Base-by-base conservation (phyloP, 1,140 invertebrate genomes). In the Cydia pomonella region DNA sequence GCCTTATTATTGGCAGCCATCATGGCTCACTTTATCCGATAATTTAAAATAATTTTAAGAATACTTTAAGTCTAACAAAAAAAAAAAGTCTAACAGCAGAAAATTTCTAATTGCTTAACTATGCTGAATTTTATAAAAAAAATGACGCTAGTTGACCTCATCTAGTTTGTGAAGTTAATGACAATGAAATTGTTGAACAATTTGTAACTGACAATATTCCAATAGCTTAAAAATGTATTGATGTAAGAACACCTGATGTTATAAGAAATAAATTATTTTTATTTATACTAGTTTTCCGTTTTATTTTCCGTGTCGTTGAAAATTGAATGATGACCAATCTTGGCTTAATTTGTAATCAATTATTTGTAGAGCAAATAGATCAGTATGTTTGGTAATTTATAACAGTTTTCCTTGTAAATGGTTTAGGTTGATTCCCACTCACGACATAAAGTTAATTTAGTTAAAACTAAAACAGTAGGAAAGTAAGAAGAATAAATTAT, bases 1-100 rank as follows among this genome's bases (percentile, higher is more conserved):
- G 29, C 77, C 3, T 76, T 92, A 12, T 23, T 92, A 0, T 16
- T 87, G 2, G 73, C 79, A 25, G 84, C 86, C 12, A 23, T 87
- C 38, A 21, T 79, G 0, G 76, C 81, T 6, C 77, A 81, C 4
- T 33, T 81, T 2, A 5, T 80, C 13, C 75, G 74, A 69, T 83
- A 83, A 79, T 25, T 75, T 29, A 50, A 72, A 75, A 72, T 83
- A 83, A 77, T 13, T 75, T 29, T 66, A 72, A 75, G 73, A 29
- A 38, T 50, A 73, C 74, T 21, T 72, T 80, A 78, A 59, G 53
- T 23, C 2, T 59, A 23, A 23, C 9, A 7, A n/a, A n/a, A n/a
- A n/a, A n/a, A n/a, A n/a, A n/a, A 78, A 59, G 53, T 23, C 2
- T 59, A 23, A 23, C 9, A 7, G 16, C 53, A 59, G 1, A 9